phyloP scores from a whole-genome alignment of 2,888 invertebrate genomes.

The Meliscaeva auricollis region DNA sequence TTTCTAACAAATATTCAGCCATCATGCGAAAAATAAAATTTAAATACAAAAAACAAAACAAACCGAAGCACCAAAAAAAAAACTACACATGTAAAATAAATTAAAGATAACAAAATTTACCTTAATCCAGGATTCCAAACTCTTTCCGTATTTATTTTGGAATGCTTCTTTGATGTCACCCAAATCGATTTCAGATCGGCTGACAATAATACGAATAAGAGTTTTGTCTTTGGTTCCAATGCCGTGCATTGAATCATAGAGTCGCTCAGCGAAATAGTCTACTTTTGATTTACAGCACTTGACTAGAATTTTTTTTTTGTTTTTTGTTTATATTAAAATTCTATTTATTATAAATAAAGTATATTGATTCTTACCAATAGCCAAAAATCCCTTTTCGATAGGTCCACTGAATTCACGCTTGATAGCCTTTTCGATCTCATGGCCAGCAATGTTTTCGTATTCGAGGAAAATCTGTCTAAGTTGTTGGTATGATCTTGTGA shows the following conservation, averaged over 20 bases:
- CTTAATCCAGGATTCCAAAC: slow-evolving; percentile 93
- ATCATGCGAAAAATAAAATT: slow-evolving; percentile 52
- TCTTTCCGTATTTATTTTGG: slow-evolving; percentile 92
- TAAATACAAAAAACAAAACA: slow-evolving; percentile 34
- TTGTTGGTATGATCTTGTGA: slow-evolving; percentile 95
- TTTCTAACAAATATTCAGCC: slow-evolving; percentile 14
- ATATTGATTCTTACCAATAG: slow-evolving; percentile 88
- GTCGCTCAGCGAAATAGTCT: slow-evolving; percentile 95
- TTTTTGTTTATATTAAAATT: too few relatives aligned
- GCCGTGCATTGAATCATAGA: slow-evolving; percentile 96
- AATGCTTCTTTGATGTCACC: slow-evolving; percentile 97
- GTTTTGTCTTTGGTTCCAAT: slow-evolving; percentile 94
- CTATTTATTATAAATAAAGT: background rate
- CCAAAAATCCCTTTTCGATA: slow-evolving; percentile 93
- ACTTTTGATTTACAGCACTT: slow-evolving; percentile 96
- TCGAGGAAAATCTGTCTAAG: slow-evolving; percentile 93
- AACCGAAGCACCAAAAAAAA: slow-evolving; percentile 62
- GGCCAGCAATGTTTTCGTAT: slow-evolving; percentile 92
- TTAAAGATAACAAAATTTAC: slow-evolving; percentile 85
- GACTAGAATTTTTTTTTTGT: slow-evolving; percentile 85
- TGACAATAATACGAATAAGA: slow-evolving; percentile 95
- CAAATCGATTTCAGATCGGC: slow-evolving; percentile 95
- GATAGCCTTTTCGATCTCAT: slow-evolving; percentile 93
- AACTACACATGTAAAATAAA: slow-evolving; percentile 10
- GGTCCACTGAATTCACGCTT: slow-evolving; percentile 95